Percentiles rank a stretch among this genome's conserved stretches.
These are phyloP conservation scores for Caenorhabditis sp. DNA, from an alignment of 2,888 invertebrate genomes.

Conservation along the genomic window DNA sequence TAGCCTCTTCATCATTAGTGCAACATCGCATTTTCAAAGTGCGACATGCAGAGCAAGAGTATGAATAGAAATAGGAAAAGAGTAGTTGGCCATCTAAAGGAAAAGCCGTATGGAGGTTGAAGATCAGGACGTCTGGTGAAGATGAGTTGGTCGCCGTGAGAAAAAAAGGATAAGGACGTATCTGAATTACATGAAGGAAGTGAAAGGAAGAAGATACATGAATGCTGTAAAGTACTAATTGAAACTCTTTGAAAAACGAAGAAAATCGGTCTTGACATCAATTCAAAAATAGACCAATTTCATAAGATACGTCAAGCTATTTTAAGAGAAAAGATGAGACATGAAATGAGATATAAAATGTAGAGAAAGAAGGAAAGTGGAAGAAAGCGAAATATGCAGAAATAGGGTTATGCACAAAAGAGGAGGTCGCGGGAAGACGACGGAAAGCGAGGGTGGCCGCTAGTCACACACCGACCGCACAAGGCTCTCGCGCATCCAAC, in stretches of 20 bases:
- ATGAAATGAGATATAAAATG: slow-evolving; percentile 43
- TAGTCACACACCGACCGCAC: slow-evolving; percentile 56
- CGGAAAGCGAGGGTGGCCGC: slow-evolving; percentile 56
- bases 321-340: slow-evolving; percentile 12
- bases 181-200: slow-evolving; percentile 8
- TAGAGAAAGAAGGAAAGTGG: slow-evolving; percentile 44
- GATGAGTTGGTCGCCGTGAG: slow-evolving; percentile 42
- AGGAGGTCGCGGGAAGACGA: slow-evolving; percentile 44
- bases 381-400: slow-evolving; percentile 52
- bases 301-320: background rate
- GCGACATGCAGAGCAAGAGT: slow-evolving; percentile 37
- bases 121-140: slow-evolving; percentile 22
- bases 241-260: background rate
- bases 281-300: slow-evolving; percentile 11
- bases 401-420: slow-evolving; percentile 62
- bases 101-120: slow-evolving; percentile 21
- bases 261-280: background rate
- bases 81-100: slow-evolving; percentile 11
- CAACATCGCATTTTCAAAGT: slow-evolving; percentile 24
- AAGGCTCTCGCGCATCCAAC: slow-evolving; percentile 56
- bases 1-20: slow-evolving; percentile 44
- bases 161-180: slow-evolving; percentile 35
- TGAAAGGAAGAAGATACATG: slow-evolving; percentile 4
- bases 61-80: slow-evolving; percentile 25
- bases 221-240: background rate